Evolutionary conservation across 2,797 vertebrate species (phyloP).

Genomic region (Columba guinea): DNA sequence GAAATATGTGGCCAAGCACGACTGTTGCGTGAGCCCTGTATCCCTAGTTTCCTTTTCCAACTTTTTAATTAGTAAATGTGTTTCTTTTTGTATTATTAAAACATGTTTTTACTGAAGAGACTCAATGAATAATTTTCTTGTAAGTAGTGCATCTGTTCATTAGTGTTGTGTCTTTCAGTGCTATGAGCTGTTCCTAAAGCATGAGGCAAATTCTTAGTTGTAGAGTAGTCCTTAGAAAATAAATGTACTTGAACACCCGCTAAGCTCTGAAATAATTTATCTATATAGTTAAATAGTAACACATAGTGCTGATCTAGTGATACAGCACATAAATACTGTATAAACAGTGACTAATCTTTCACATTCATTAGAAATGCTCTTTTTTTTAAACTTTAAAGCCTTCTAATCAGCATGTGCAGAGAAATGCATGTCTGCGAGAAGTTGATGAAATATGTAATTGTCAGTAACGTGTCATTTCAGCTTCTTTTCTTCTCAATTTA

Average conservation of each 20-base stretch:
- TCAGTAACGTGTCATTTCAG: background rate
- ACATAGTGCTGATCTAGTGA: background rate
- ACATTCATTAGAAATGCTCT: background rate
- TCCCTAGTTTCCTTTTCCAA: background rate
- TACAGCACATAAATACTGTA: background rate
- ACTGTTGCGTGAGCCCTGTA: background rate
- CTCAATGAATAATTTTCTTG: background rate
- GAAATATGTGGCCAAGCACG: background rate
- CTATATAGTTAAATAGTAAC: conserved; percentile 39
- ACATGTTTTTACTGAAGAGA: background rate
- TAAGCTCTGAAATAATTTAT: conserved; percentile 7
- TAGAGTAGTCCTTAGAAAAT: background rate
- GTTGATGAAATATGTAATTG: background rate
- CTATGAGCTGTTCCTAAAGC: background rate
- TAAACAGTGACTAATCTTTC: conserved; percentile 18
- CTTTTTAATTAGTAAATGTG: background rate
- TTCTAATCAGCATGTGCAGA: background rate
- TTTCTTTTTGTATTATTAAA: background rate
- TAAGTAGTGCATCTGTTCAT: background rate
- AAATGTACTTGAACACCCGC: background rate
- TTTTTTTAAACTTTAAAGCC: background rate
- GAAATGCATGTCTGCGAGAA: background rate
- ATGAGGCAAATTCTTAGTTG: background rate
- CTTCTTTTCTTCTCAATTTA: background rate
- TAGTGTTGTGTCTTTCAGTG: background rate